Evolutionary conservation across 2,797 vertebrate genomes (phyloP), one percentile per base, ranked within the genome.

Genomic region (Acrossocheilus fasciatus): DNA sequence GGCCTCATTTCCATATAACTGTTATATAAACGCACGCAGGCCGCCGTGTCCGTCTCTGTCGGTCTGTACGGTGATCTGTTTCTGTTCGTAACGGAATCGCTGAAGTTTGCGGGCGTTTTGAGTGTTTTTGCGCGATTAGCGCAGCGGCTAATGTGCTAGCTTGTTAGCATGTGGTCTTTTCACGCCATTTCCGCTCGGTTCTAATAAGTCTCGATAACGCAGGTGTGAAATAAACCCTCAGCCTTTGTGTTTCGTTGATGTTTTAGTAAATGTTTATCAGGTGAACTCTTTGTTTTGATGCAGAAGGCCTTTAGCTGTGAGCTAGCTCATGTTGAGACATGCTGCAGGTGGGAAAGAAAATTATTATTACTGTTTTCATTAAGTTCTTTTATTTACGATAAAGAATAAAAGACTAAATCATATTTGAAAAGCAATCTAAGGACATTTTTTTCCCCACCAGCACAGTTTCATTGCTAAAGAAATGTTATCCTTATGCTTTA

Each of bases 61-160:
- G 2, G 26, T 11, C 8, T 3, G 52, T 4, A 2, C 1, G 2
- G 54, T 4, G 18, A 0, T 17, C 4, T 23, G 17, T 64, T n/a
- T 3, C 0, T 4, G 23, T n/a, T n/a, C 12, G 23, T 6, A 1
- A 17, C 30, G 2, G 2, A 10, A 47, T 54, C 26, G 18, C 17
- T 23, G 14, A 8, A 57, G 23, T 57, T 34, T 6, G n/a, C 2
- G 23, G 18, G 30, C 26, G 41, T 45, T 85, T 34, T 39, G 0
- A 0, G 6, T 4, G 2, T 54, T 52, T 17, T 6, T 15, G n/a
- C 34, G 10, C 12, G 45, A 1, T 45, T 85, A 78, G 75, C 83
- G 1, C 39, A 57, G 45, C n/a, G 83, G 83, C 83, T 85, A 85
- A 9, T 2, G 23, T 20, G 47, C 15, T 85, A 85, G 64, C 83